Base-by-base conservation (phyloP, 2,113 vertebrate genomes). In the Vidua macroura region DNA sequence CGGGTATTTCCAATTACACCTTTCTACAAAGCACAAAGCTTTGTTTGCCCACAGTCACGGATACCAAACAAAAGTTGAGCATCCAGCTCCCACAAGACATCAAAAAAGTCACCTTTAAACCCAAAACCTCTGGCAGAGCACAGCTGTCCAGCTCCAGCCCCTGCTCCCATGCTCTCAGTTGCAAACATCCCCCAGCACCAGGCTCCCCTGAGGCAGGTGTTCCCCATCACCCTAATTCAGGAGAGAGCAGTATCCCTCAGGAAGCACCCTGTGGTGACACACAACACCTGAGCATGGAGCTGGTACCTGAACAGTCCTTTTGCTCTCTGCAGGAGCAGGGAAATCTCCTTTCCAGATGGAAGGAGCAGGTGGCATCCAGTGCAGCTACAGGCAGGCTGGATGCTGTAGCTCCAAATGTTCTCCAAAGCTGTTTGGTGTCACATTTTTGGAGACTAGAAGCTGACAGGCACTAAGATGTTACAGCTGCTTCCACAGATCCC, bases 241-340 rank as follows among this genome's bases (percentile, higher is more conserved):
- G 30, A 48, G 64, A 51, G 37, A 37, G 55, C 30, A 56, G 4
- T 19, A 10, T 44, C 56, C n/a, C 76, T 60, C 2, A 22, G 49
- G 83, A 37, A 68, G 39, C 44, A 30, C 2, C 16, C 16, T 6
- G 3, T 31, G 33, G 52, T 44, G 76, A 16, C 27, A 24, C 48
- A 27, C 22, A 30, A 0, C 1, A 4, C 31, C 58, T 0, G 0
- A 13, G 37, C 4, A 0, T 8, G 44, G 75, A 7, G 24, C 12
- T 7, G 23, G 51, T 12, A 6, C 20, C 46, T 52, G 60, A 27
- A 3, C 17, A 21, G 15, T 27, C n/a, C 44, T 46, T 35, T 33
- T 53, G 58, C 52, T 48, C 37, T 11, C 28, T 72, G 72, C 37
- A 35, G 23, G 58, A 67, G 63, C 4, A 33, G 43, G 39, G 56